These are phyloP conservation scores for Melanotaenia trifasciata DNA, from an alignment of 2,797 vertebrate species.

Conservation along the genomic window DNA sequence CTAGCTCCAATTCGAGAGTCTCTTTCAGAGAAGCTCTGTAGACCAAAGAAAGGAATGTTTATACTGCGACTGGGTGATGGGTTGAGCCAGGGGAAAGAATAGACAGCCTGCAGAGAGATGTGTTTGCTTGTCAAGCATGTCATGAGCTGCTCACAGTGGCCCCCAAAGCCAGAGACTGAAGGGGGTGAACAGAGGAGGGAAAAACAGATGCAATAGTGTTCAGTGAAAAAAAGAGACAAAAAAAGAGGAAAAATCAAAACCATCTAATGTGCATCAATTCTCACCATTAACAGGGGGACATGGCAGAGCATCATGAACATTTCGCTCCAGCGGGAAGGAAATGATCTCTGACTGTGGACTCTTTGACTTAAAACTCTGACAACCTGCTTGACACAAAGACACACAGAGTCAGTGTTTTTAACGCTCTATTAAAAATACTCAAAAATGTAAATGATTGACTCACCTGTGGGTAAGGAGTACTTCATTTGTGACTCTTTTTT, in stretches of 20 bases:
- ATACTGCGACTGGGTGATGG: constrained; percentile 77
- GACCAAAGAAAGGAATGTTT: constrained; percentile 85
- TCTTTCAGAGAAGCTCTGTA: constrained; percentile 79
- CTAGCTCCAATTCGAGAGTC: constrained; percentile 83
- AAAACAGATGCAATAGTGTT: not conserved
- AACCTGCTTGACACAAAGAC: constrained; percentile 58
- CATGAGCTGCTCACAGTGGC: constrained; percentile 66
- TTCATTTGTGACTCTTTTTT: constrained; percentile 79
- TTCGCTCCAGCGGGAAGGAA: constrained; percentile 80
- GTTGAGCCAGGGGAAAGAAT: constrained; percentile 69
- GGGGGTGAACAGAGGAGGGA: constrained; percentile 22
- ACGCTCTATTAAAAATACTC: not conserved
- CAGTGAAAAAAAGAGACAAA: not conserved
- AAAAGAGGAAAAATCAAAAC: not conserved
- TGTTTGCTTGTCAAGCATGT: constrained; percentile 72
- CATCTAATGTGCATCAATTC: constrained; percentile 6
- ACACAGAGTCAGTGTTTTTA: not conserved
- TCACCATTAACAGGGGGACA: constrained; percentile 84
- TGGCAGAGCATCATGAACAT: constrained; percentile 73
- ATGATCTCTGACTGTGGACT: constrained; percentile 74
- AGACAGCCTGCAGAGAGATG: constrained; percentile 67
- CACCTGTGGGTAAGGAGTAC: constrained; percentile 82
- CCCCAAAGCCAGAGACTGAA: constrained; percentile 42
- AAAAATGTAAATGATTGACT: constrained; percentile 16
- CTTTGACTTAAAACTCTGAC: constrained; percentile 77